Evolutionary conservation across 1,140 invertebrate genomes (phyloP).

Genomic region (Drosophila paulistorum): DNA sequence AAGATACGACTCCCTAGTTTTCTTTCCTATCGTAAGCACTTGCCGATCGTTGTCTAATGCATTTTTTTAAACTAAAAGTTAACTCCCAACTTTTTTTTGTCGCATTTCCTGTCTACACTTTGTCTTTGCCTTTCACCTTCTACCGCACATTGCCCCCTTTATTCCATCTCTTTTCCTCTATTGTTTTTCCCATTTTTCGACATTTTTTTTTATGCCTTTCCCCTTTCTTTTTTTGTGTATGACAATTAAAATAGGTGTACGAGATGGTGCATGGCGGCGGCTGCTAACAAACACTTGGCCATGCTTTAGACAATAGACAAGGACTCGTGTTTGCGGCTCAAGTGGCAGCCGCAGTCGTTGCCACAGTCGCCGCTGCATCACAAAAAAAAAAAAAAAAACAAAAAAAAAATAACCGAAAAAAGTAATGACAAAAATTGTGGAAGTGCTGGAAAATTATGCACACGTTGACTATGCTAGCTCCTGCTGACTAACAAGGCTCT

Average conservation of each 20-base stretch:
- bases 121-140: slow-evolving; percentile 1
- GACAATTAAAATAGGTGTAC: slow-evolving; percentile 81
- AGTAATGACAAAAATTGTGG: slow-evolving; percentile 79
- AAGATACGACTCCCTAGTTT: not conserved
- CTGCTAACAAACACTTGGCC: slow-evolving; percentile 80
- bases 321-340: slow-evolving; percentile 77
- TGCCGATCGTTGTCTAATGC: slow-evolving; percentile 38
- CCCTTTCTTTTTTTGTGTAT: slow-evolving; percentile 53
- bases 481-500: slow-evolving; percentile 44
- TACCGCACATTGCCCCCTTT: slow-evolving; percentile 19
- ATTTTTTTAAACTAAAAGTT: not conserved
- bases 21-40: slow-evolving; percentile 20
- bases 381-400: slow-evolving; percentile 40
- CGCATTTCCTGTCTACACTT: slow-evolving; percentile 22
- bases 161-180: slow-evolving; percentile 22
- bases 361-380: slow-evolving; percentile 32
- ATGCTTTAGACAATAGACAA: slow-evolving; percentile 81
- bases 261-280: slow-evolving; percentile 60
- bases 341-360: slow-evolving; percentile 64
- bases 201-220: slow-evolving; percentile 14
- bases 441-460: slow-evolving; percentile 80
- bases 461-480: slow-evolving; percentile 50
- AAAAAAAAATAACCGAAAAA: slow-evolving; percentile 65
- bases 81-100: slow-evolving; percentile 14
- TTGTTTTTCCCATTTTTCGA: slow-evolving; percentile 58